phyloP scores from a whole-genome alignment of 2,888 invertebrate species.

The Ennomos quercinarius region DNA sequence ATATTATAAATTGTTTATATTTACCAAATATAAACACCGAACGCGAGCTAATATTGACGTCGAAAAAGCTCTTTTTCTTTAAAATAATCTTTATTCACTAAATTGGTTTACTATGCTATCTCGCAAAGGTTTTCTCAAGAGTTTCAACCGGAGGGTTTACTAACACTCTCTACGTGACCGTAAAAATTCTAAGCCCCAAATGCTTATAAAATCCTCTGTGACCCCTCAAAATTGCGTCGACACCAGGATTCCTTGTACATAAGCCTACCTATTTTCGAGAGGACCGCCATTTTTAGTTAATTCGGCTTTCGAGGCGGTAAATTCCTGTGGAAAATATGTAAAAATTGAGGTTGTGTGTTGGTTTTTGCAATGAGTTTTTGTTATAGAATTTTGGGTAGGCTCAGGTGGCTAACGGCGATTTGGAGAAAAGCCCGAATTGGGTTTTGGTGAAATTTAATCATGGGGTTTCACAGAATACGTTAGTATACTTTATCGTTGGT shows the following conservation, averaged over 20 bases:
- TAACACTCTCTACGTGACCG: slow-evolving; percentile 25
- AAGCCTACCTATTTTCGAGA: slow-evolving; percentile 42
- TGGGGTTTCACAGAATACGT: too few relatives aligned
- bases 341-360: slow-evolving; percentile 19
- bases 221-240: slow-evolving; percentile 40
- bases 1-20: too few relatives aligned
- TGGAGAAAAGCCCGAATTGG: too few relatives aligned
- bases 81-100: background rate
- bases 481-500: too few relatives aligned
- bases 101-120: slow-evolving; percentile 1
- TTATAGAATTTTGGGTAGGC: slow-evolving; percentile 37
- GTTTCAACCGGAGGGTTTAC: slow-evolving; percentile 26
- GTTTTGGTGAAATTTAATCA: too few relatives aligned
- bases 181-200: slow-evolving; percentile 37
- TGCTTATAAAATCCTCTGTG: slow-evolving; percentile 38
- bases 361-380: slow-evolving; percentile 18
- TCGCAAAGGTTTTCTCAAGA: slow-evolving; percentile 23
- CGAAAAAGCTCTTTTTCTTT: too few relatives aligned
- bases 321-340: slow-evolving; percentile 31
- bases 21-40: too few relatives aligned
- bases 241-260: slow-evolving; percentile 35
- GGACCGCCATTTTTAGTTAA: slow-evolving; percentile 42
- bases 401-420: slow-evolving; percentile 7
- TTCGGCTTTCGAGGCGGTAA: slow-evolving; percentile 39
- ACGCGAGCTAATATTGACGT: too few relatives aligned